Evolutionary conservation across 2,888 invertebrate species (phyloP), one percentile per base, ranked within the genome.

Genomic region (Melieria crassipennis): DNA sequence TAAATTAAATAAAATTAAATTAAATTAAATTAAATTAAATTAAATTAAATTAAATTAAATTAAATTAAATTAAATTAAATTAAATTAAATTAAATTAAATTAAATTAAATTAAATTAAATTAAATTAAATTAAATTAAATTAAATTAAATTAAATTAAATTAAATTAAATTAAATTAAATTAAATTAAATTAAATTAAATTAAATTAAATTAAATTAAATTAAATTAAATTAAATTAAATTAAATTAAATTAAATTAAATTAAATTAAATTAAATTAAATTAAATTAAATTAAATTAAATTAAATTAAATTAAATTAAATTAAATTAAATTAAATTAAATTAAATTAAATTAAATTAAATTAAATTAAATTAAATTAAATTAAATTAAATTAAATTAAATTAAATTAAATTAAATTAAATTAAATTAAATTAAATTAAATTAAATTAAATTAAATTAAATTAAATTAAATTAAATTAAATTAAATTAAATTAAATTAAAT

Each of bases 11-110:
- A 30, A 30, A 30, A 30, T 30, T 30, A 60, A 60, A 60, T 16
- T 3, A 11, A 60, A 60, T 7, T 1, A 50, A 50, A 50, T 16
- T 55, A 65, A 52, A 42, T 9, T 5, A 10, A 6, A 65, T 9
- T 5, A 50, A 65, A 65, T 13, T 13, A 46, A 11, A 65, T 13
- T 9, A 7, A 50, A 48, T 13, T 5, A 52, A 52, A 50, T 42
- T 10, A 65, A 42, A 52, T 10, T 6, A 16, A 30, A n/a, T n/a
- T n/a, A 62, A 62, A 62, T 46, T n/a, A 62, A 62, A 13, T 46
- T 5, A 62, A 46, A 13, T n/a, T 6, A 57, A 57, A 11, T 13
- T 7, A 57, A 57, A 57, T 13, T 7, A 57, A 57, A 13, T 9
- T 13, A 4, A 57, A 57, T 13, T 13, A 57, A 57, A 1, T 13